Evolutionary conservation across 2,113 vertebrate species (phyloP), one percentile per base, ranked within the genome.

Genomic region (Mus pahari): DNA sequence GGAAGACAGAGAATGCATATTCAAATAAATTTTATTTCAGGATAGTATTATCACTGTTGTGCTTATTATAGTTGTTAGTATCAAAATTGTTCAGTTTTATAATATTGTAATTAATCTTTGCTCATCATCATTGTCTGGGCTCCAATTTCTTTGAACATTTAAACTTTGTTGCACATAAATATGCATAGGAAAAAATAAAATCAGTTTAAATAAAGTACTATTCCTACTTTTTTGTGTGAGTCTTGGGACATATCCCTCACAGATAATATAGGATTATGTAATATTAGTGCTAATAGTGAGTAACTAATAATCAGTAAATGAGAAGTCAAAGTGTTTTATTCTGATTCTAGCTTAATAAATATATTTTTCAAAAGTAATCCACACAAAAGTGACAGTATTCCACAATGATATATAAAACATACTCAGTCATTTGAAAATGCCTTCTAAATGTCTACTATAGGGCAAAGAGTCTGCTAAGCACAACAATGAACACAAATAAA

Each of bases 311-410:
- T 92, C 77, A 89, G 2, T 55, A 91, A 96, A 58, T 71, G 6
- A 93, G 78, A 92, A 19, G 78, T 92, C 74, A 84, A 94, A 70
- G 42, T 91, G n/a, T 24, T 86, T 4, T 53, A 89, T 14, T 58
- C 26, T 77, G 84, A 89, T 75, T 77, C 5, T 14, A 86, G 28
- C 28, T 91, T 24, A 91, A 79, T 60, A 90, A 71, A 89, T 86
- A 78, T 45, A 11, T 88, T 48, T 94, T 91, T 68, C 31, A 93
- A 93, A 91, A 93, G 2, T 81, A 64, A 86, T 22, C 5, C 36
- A 28, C 33, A 88, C 24, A 31, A 66, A 45, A 12, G 39, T 62
- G 53, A 62, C 39, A 88, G 39, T n/a, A 13, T 11, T 87, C 94
- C 55, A 74, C 79, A 92, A 92, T 58, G 12, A 60, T 90, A 62